Evolutionary conservation across 2,797 vertebrate genomes (phyloP).

Genomic region (Macroramphosus scolopax): DNA sequence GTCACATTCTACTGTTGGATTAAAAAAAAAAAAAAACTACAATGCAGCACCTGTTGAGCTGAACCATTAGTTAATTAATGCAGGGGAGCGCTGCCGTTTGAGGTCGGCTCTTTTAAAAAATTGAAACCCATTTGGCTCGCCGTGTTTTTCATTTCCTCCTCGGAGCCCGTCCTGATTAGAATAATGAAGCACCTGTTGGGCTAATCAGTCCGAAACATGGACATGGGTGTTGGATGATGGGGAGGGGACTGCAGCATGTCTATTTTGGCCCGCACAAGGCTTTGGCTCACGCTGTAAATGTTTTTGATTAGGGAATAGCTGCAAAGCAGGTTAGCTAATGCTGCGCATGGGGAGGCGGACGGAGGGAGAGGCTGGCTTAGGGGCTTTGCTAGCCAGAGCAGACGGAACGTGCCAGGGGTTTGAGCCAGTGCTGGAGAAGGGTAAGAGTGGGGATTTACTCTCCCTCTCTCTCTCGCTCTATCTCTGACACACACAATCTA

Average conservation of each 20-base stretch:
- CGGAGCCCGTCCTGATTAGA: slow-evolving; percentile 23
- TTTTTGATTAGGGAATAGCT: slow-evolving; percentile 57
- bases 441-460: slow-evolving; percentile 44
- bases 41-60: slow-evolving; percentile 45
- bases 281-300: slow-evolving; percentile 55
- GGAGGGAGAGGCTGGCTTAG: slow-evolving; percentile 54
- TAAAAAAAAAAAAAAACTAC: no score
- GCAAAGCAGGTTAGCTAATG: slow-evolving; percentile 58
- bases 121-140: slow-evolving; percentile 5
- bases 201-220: slow-evolving; percentile 46
- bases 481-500: slow-evolving; percentile 26
- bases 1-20: no score
- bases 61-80: slow-evolving; percentile 16
- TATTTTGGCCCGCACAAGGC: slow-evolving; percentile 31
- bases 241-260: slow-evolving; percentile 17
- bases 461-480: slow-evolving; percentile 31
- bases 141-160: not conserved
- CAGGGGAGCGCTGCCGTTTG: not conserved
- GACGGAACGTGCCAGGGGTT: slow-evolving; percentile 48
- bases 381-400: slow-evolving; percentile 56
- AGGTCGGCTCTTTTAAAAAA: slow-evolving; percentile 17
- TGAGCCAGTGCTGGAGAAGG: slow-evolving; percentile 36
- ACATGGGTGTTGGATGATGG: slow-evolving; percentile 3
- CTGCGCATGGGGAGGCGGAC: slow-evolving; percentile 30
- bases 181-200: slow-evolving; percentile 69